These are phyloP conservation scores for Drosophila aff. DNA, from an alignment of 1,140 invertebrate genomes.

Conservation along the genomic window DNA sequence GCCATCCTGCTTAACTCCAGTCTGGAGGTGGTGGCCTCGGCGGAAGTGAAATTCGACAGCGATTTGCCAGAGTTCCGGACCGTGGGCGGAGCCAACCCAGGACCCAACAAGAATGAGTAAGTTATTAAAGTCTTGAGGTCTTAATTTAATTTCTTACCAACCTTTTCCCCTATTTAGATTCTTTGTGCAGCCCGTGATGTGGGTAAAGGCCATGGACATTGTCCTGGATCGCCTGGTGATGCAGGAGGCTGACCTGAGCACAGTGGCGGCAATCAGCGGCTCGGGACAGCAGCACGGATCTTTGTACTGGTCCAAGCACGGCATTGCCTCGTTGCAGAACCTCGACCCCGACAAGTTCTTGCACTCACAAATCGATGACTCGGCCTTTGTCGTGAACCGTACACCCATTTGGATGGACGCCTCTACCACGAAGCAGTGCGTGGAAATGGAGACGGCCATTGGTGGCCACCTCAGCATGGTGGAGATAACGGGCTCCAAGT, in stretches of 20 bases:
- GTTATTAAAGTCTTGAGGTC: neutral
- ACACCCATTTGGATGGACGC: slow-evolving; percentile 99
- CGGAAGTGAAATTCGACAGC: slow-evolving; percentile 94
- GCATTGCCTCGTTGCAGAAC: slow-evolving; percentile 87
- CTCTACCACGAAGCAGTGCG: slow-evolving; percentile 93
- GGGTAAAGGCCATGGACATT: slow-evolving; percentile 97
- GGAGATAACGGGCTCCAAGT: slow-evolving; percentile 95
- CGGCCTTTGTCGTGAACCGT: slow-evolving; percentile 91
- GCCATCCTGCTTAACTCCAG: slow-evolving; percentile 92
- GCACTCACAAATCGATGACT: slow-evolving; percentile 91
- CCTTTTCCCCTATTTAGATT: slow-evolving; percentile 37
- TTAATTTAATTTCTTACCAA: neutral
- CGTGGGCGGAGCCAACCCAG: slow-evolving; percentile 71
- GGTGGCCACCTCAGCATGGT: slow-evolving; percentile 94
- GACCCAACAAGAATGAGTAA: slow-evolving; percentile 87
- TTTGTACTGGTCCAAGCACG: slow-evolving; percentile 95
- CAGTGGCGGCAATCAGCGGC: slow-evolving; percentile 94
- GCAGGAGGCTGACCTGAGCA: slow-evolving; percentile 92
- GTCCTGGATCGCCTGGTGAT: slow-evolving; percentile 93
- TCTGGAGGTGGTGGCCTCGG: slow-evolving; percentile 91
- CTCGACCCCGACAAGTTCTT: slow-evolving; percentile 92
- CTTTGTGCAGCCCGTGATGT: slow-evolving; percentile 94
- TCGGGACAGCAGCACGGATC: slow-evolving; percentile 98
- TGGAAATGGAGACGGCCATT: slow-evolving; percentile 90
- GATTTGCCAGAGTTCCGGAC: slow-evolving; percentile 94